These are phyloP conservation scores for Oncopeltus fasciatus DNA, from an alignment of 1,140 invertebrate genomes.

Conservation along the genomic window DNA sequence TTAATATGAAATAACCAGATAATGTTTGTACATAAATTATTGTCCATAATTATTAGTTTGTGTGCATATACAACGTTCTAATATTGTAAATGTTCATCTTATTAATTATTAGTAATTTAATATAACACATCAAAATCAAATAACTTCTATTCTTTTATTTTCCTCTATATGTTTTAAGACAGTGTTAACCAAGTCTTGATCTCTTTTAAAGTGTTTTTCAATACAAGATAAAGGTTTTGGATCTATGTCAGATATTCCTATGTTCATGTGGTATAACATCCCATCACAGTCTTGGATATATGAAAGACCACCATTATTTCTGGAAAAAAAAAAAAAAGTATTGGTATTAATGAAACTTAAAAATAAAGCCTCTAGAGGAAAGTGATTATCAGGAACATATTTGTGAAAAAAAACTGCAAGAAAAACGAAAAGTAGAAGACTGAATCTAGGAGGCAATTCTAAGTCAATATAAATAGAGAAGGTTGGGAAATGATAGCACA, in stretches of 20 bases:
- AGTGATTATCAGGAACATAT: slow-evolving; percentile 12
- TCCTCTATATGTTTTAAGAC: slow-evolving; percentile 22
- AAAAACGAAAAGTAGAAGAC: slow-evolving; percentile 16
- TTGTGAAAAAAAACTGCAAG: slow-evolving; percentile 6
- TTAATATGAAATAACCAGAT: too few species aligned
- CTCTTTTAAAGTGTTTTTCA: slow-evolving; percentile 35
- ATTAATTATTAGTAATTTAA: too few species aligned
- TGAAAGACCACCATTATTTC: slow-evolving; percentile 16
- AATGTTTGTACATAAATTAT: too few species aligned
- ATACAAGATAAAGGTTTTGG: slow-evolving; percentile 38
- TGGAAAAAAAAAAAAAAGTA: slow-evolving; percentile 25
- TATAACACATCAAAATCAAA: too few species aligned
- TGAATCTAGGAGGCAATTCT: slow-evolving; percentile 25
- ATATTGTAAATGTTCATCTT: too few species aligned
- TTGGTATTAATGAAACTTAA: too few species aligned
- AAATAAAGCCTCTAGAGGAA: too few species aligned
- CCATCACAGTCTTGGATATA: slow-evolving; percentile 27
- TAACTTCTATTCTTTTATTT: too few species aligned
- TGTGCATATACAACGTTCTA: too few species aligned
- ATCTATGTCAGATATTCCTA: slow-evolving; percentile 38
- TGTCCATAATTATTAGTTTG: too few species aligned
- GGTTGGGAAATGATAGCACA: too few species aligned
- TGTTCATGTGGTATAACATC: slow-evolving; percentile 30
- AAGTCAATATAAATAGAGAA: too few species aligned
- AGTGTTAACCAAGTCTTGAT: slow-evolving; percentile 31